Conservation (phyloP, 2,888 invertebrate species). For the Strigamia maritima region DNA sequence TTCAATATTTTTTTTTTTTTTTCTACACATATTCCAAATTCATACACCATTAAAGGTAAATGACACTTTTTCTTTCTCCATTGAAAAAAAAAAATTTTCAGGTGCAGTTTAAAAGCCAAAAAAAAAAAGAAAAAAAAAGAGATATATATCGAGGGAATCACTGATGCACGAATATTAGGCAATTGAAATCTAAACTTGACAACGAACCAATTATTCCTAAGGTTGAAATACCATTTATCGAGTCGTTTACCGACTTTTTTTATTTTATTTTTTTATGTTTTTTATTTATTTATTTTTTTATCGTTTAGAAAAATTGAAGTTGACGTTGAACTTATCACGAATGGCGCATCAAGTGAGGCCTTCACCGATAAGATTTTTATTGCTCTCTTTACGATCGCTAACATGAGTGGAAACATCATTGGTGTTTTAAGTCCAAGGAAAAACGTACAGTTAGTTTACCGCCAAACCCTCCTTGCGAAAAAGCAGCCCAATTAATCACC, state of each 20-base stretch:
- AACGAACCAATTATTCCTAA: not conserved
- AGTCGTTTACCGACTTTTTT: not conserved
- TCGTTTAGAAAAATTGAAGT: slow-evolving; percentile 5
- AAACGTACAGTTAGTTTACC: slow-evolving; percentile 10
- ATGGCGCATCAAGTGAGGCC: slow-evolving; percentile 13
- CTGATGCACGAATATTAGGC: not conserved
- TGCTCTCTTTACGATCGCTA: slow-evolving; percentile 27
- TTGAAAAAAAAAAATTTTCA: not conserved
- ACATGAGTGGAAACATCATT: slow-evolving; percentile 27
- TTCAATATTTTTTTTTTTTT: not conserved
- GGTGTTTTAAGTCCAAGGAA: slow-evolving; percentile 22
- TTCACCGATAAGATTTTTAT: slow-evolving; percentile 20
- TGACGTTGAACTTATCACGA: slow-evolving; percentile 12
- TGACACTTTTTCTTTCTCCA: slow-evolving; percentile 15
- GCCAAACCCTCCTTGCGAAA: slow-evolving; percentile 3
- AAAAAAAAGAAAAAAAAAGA: not conserved
- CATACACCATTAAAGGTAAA: slow-evolving; percentile 21
- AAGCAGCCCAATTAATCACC: slow-evolving; percentile 24
- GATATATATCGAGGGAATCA: not conserved
- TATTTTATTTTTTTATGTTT: not conserved
- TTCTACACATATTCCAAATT: not conserved
- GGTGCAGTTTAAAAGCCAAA: not conserved
- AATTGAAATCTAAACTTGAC: not conserved
- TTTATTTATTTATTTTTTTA: not conserved
- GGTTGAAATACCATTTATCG: not conserved